These are phyloP conservation scores for Centropyge bicolor DNA, from an alignment of 2,797 vertebrate species.

Conservation along the genomic window DNA sequence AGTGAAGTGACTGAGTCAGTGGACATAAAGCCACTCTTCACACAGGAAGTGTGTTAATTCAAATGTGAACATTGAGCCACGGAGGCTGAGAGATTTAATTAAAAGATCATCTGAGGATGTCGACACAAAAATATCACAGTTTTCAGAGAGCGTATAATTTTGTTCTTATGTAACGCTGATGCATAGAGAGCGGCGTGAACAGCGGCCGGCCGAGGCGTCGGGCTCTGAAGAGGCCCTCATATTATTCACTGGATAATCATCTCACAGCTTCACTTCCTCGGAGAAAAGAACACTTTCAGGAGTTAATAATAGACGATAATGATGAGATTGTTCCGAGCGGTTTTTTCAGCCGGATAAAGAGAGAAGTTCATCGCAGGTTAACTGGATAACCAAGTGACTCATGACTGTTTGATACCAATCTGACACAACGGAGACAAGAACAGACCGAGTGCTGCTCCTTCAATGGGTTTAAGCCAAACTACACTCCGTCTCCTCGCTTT, in stretches of 20 bases:
- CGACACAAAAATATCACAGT: background rate
- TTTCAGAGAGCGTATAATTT: background rate
- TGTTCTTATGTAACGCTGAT: background rate
- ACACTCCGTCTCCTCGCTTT: background rate
- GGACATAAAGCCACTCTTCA: background rate
- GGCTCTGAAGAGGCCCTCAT: background rate
- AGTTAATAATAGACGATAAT: background rate
- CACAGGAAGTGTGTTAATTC: background rate
- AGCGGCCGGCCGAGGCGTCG: background rate
- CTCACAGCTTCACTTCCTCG: background rate
- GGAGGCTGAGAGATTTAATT: constrained; percentile 14
- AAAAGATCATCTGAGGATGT: constrained; percentile 2
- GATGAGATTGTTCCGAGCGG: too few species aligned
- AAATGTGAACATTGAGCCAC: background rate
- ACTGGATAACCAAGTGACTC: background rate
- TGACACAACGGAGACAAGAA: background rate
- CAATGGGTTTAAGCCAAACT: background rate
- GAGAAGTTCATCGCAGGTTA: background rate
- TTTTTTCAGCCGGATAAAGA: background rate
- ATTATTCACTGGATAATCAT: background rate
- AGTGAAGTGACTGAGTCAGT: background rate
- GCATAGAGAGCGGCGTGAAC: background rate
- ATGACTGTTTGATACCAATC: background rate
- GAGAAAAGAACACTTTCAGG: background rate
- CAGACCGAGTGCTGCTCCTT: background rate